phyloP scores from a whole-genome alignment of 2,797 vertebrate species.

The Chelmon rostratus region DNA sequence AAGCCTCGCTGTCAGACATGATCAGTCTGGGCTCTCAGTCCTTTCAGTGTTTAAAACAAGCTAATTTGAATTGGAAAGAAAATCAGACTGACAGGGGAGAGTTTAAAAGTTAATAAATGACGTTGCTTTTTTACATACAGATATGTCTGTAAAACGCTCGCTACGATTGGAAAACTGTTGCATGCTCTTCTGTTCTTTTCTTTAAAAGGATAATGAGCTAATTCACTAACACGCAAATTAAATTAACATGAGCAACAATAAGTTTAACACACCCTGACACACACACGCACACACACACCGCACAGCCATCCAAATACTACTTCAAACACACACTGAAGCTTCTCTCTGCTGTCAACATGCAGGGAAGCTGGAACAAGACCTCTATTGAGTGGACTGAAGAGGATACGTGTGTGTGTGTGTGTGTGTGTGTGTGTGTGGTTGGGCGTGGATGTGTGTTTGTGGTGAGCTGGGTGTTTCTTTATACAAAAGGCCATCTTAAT shows the following conservation, averaged over 20 bases:
- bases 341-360: constrained; percentile 17
- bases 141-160: too few relatives aligned
- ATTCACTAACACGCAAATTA: background rate
- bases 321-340: constrained; percentile 29
- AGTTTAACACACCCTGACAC: constrained; percentile 1
- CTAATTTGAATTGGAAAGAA: background rate
- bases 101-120: too few relatives aligned
- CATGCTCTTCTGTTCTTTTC: background rate
- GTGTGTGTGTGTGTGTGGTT: background rate
- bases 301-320: constrained; percentile 5
- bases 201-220: background rate
- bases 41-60: background rate
- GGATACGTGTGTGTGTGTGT: constrained; percentile 1
- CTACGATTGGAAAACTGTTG: background rate
- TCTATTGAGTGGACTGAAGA: constrained; percentile 21
- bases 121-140: background rate
- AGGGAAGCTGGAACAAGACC: constrained; percentile 16
- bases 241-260: background rate
- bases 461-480: constrained; percentile 1
- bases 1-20: background rate
- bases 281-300: constrained; percentile 12
- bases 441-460: constrained; percentile 37
- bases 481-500: constrained; percentile 36
- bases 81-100: background rate
- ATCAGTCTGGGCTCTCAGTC: background rate